Percentiles rank a stretch among this genome's conserved stretches.
Conservation (phyloP, 2,797 vertebrate species). For the Acridotheres tristis region DNA sequence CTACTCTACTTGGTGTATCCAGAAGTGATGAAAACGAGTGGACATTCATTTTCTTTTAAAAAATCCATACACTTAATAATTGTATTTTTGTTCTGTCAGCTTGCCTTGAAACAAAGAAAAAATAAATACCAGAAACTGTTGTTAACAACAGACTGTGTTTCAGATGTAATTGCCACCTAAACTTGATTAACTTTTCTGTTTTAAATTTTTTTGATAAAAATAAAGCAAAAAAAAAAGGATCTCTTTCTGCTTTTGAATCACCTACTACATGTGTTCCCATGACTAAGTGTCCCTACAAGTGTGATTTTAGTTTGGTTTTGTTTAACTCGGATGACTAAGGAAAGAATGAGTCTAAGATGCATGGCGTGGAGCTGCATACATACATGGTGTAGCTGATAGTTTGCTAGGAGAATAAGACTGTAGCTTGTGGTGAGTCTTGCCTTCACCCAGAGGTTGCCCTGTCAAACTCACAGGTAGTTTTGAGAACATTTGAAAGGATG, state of each 20-base stretch:
- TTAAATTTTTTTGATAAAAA: not conserved
- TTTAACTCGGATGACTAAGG: not conserved
- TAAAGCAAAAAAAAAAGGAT: not conserved
- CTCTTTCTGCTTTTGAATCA: not conserved
- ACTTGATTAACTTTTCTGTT: not conserved
- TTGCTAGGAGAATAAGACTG: rapidly evolving
- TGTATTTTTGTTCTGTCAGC: not conserved
- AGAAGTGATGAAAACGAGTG: not conserved
- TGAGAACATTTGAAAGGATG: not conserved
- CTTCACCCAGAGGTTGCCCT: not conserved
- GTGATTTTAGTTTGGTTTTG: not conserved
- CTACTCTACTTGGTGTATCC: not conserved
- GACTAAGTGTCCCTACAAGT: not conserved
- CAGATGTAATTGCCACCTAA: not conserved
- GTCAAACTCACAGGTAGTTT: not conserved
- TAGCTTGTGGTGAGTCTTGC: not conserved
- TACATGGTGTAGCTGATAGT: too few species aligned
- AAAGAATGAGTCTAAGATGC: not conserved
- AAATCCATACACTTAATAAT: not conserved
- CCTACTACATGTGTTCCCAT: not conserved
- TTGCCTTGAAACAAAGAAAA: not conserved
- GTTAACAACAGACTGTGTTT: not conserved
- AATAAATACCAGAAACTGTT: not conserved
- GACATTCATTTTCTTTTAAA: not conserved
- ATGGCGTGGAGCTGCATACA: not conserved